Evolutionary conservation across 35 echinoderm and acorn worm genomes (phyloP).

Genomic region (Ophiothrix spiculata): DNA sequence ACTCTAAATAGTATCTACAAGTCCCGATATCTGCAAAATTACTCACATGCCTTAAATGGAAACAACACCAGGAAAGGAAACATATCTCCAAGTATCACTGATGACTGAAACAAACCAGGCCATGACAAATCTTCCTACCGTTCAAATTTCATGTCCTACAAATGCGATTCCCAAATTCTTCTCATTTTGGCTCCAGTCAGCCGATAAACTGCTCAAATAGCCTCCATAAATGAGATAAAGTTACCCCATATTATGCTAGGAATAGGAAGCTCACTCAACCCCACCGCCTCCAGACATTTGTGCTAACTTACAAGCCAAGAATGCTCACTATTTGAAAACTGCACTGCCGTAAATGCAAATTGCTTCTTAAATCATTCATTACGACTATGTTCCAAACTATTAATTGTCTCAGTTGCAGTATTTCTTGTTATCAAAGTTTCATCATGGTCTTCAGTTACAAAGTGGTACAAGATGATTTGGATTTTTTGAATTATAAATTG

Average conservation of each 20-base stretch:
- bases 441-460: too few relatives aligned
- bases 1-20: too few relatives aligned
- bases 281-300: background rate
- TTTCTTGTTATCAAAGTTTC: too few relatives aligned
- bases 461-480: too few relatives aligned
- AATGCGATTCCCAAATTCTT: background rate
- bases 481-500: too few relatives aligned
- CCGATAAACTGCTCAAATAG: constrained; percentile 10
- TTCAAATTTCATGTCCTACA: background rate
- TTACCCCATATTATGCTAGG: background rate
- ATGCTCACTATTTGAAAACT: background rate
- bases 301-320: background rate
- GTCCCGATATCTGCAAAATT: too few relatives aligned
- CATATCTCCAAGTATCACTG: background rate
- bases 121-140: background rate
- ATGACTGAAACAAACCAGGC: background rate
- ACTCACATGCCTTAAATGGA: background rate
- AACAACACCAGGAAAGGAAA: background rate
- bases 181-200: background rate
- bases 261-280: background rate
- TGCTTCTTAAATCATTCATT: background rate
- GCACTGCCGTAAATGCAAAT: background rate
- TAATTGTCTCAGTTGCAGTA: too few relatives aligned
- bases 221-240: background rate
- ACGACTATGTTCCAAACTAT: too few relatives aligned